phyloP scores from a whole-genome alignment of 2,797 vertebrate genomes.

The Ctenochaetus hawaiiensis region DNA sequence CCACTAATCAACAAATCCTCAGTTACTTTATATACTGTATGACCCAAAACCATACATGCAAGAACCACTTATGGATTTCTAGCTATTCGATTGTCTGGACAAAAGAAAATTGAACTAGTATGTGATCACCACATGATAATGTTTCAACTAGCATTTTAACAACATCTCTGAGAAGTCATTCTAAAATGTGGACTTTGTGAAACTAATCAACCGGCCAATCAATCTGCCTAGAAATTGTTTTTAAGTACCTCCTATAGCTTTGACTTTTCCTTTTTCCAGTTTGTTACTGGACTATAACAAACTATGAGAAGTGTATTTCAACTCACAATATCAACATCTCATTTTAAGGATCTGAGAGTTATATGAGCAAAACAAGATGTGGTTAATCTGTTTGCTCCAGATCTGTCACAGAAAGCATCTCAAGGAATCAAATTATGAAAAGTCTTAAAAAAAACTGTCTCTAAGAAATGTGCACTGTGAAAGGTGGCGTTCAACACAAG shows the following conservation, averaged over 20 bases:
- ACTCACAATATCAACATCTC: background rate
- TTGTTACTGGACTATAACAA: background rate
- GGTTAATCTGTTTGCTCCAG: too few relatives aligned
- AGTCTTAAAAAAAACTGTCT: too few relatives aligned
- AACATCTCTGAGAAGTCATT: background rate
- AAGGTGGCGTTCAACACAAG: slow-evolving; percentile 22
- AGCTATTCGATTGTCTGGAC: background rate
- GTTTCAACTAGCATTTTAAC: background rate
- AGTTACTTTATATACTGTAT: background rate
- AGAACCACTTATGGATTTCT: background rate
- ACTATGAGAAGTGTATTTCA: background rate
- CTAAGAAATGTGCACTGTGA: background rate
- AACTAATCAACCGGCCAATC: background rate
- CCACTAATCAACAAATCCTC: background rate
- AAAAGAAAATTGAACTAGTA: too few relatives aligned
- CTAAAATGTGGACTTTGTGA: background rate
- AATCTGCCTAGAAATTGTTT: background rate
- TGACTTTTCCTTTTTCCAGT: background rate
- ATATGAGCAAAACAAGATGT: too few relatives aligned
- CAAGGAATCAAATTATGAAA: background rate
- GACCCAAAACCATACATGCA: background rate
- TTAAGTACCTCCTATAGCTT: too few relatives aligned
- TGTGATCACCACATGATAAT: background rate
- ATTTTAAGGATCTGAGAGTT: background rate
- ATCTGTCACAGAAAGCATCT: too few relatives aligned